Percentiles rank a stretch among this genome's conserved stretches.
Conservation (phyloP, 2,797 vertebrate species). For the Synanceia verrucosa region DNA sequence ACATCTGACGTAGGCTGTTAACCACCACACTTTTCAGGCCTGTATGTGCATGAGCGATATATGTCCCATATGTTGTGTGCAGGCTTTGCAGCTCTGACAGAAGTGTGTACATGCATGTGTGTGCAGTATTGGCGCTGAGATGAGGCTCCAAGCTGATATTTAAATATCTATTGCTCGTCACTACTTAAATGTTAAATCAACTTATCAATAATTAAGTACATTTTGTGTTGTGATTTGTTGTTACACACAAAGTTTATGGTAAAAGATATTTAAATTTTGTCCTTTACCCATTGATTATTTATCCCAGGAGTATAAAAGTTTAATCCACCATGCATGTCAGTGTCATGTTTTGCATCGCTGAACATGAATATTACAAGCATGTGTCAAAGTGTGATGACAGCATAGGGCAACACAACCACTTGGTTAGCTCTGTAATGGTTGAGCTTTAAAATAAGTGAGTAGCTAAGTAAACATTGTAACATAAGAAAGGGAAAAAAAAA, state of each 20-base stretch:
- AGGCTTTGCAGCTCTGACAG: constrained; percentile 19
- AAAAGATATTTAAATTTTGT: not conserved
- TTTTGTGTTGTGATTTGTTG: not conserved
- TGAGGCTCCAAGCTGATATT: not conserved
- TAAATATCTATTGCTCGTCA: not conserved
- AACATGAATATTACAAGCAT: no score
- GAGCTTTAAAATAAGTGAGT: no score
- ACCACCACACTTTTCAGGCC: not conserved
- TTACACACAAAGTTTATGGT: not conserved
- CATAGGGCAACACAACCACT: no score
- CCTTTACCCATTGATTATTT: not conserved
- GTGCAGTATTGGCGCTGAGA: constrained; percentile 12
- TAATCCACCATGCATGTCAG: no score
- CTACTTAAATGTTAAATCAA: not conserved
- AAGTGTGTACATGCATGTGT: constrained; percentile 7
- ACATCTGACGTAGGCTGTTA: constrained; percentile 29
- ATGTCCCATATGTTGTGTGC: constrained; percentile 26
- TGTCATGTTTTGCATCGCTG: no score
- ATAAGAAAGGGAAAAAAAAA: no score
- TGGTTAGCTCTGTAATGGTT: no score
- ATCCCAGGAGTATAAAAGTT: no score
- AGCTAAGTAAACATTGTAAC: no score
- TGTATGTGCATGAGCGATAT: constrained; percentile 21
- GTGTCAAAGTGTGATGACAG: no score
- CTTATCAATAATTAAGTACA: not conserved